These are phyloP conservation scores for Schrankia costaestrigalis DNA, from an alignment of 2,888 invertebrate species.

Conservation along the genomic window DNA sequence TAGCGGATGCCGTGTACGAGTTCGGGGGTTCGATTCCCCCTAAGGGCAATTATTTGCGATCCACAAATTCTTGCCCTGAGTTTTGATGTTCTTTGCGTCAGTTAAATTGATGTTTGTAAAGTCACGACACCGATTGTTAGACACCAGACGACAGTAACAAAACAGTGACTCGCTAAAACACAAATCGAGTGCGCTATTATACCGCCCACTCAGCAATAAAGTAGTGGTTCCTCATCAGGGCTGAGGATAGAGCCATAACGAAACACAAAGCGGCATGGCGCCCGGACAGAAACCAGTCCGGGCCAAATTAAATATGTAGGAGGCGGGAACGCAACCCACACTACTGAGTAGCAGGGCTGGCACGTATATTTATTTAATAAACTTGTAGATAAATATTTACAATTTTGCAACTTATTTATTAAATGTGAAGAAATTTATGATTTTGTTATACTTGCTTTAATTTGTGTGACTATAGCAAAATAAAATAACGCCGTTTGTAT, in stretches of 20 bases:
- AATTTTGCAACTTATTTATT: too few species aligned
- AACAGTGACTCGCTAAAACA: constrained; percentile 17
- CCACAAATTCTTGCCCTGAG: too few species aligned
- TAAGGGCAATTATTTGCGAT: too few species aligned
- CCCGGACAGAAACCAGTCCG: constrained; percentile 76
- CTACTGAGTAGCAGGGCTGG: constrained; percentile 50
- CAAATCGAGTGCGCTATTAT: constrained; percentile 23
- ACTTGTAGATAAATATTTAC: too few species aligned
- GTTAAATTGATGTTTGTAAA: neutral
- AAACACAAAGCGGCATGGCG: constrained; percentile 71
- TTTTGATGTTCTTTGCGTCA: neutral
- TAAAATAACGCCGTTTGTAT: too few species aligned
- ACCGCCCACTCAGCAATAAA: constrained; percentile 42
- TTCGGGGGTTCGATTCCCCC: too few species aligned
- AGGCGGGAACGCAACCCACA: constrained; percentile 69
- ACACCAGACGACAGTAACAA: constrained; percentile 8
- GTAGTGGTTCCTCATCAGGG: constrained; percentile 48
- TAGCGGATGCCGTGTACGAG: too few species aligned
- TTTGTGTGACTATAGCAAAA: too few species aligned
- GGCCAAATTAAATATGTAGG: constrained; percentile 80
- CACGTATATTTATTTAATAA: too few species aligned
- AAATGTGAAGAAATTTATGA: neutral
- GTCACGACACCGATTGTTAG: neutral
- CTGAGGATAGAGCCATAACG: constrained; percentile 75
- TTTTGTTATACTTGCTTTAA: neutral